These are phyloP conservation scores for Dinothrombium tinctorium DNA, from an alignment of 1,140 invertebrate genomes.

Conservation along the genomic window DNA sequence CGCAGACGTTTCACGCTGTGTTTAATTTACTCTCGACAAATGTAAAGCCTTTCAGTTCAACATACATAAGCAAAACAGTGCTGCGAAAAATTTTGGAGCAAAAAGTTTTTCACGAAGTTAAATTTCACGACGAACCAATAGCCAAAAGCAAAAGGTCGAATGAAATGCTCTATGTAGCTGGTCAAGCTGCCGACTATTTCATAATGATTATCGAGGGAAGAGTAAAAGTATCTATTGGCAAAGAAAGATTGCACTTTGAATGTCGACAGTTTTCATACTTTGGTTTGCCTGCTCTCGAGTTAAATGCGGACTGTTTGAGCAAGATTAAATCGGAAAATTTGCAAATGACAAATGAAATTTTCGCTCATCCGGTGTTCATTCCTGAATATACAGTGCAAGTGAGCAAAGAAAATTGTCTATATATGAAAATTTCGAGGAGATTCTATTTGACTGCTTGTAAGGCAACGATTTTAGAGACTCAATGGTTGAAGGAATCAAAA, in stretches of 20 bases:
- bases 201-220: slow-evolving; percentile 67
- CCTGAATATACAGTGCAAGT: slow-evolving; percentile 64
- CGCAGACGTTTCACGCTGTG: slow-evolving; percentile 68
- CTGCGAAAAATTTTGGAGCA: slow-evolving; percentile 62
- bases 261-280: slow-evolving; percentile 87
- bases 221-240: slow-evolving; percentile 45
- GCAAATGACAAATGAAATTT: too few species aligned
- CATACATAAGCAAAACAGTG: slow-evolving; percentile 61
- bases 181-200: slow-evolving; percentile 47
- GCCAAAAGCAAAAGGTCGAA: background rate
- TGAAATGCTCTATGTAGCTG: slow-evolving; percentile 17
- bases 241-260: slow-evolving; percentile 68
- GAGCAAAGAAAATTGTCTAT: slow-evolving; percentile 21
- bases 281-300: slow-evolving; percentile 59
- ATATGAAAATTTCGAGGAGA: slow-evolving; percentile 15
- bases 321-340: slow-evolving; percentile 18
- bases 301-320: too few species aligned
- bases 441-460: slow-evolving; percentile 15
- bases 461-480: too few species aligned
- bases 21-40: slow-evolving; percentile 76
- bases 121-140: background rate
- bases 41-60: slow-evolving; percentile 61
- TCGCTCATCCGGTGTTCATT: too few species aligned
- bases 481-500: too few species aligned
- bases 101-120: slow-evolving; percentile 41